Conservation (phyloP, 2,113 vertebrate species). For the Barnardius zonarius region DNA sequence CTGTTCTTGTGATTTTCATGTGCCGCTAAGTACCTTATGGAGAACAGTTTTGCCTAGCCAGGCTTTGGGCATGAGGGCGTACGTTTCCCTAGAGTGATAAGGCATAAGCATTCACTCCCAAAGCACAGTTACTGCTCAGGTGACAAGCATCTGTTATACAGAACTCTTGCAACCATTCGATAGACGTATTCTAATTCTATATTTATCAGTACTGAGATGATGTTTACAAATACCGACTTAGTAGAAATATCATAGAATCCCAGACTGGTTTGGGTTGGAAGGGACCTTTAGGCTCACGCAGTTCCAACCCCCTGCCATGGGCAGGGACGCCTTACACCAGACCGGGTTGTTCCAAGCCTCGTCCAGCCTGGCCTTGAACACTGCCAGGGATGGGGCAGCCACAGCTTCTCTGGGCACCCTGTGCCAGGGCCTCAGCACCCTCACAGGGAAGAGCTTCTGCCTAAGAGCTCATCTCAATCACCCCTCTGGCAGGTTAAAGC, state of each 20-base stretch:
- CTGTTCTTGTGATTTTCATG: neutral
- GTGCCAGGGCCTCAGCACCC: no score
- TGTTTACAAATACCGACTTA: neutral
- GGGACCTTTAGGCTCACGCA: neutral
- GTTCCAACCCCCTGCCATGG: neutral
- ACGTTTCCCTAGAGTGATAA: neutral
- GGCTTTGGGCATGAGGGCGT: fast-evolving
- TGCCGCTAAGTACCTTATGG: neutral
- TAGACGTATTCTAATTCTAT: neutral
- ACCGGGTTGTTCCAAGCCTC: neutral
- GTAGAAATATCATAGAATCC: neutral
- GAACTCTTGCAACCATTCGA: neutral
- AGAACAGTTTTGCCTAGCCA: neutral
- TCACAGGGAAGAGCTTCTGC: no score
- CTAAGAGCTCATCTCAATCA: no score
- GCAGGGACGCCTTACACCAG: neutral
- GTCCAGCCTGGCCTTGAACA: neutral
- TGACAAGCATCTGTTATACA: fast-evolving
- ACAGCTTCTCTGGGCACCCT: neutral
- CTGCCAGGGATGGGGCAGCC: neutral
- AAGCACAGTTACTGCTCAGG: neutral
- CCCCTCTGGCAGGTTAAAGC: neutral
- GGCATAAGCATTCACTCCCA: neutral
- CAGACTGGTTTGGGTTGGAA: neutral
- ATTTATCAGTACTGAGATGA: neutral